Base-by-base conservation (phyloP, 2,113 vertebrate species). In the Sigmodon hispidus region DNA sequence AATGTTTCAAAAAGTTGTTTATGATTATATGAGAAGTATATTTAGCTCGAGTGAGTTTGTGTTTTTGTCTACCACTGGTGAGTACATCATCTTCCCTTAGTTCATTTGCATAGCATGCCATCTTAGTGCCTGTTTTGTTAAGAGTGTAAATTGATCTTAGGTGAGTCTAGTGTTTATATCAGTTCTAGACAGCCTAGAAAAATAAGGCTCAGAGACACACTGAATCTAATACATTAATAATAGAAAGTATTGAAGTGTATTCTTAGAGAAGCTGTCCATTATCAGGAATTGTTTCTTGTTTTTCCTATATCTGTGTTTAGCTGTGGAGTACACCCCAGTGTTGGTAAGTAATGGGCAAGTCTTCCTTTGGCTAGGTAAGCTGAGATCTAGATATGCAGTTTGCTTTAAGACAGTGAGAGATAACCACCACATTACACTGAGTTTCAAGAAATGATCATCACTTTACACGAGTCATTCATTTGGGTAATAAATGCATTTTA, bases 281-380 rank as follows among this genome's bases (percentile, higher is more conserved):
- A 83, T 63, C 70, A 90, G 94, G 91, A 96, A 94, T 72, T 95
- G 95, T 95, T 94, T 94, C 94, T 94, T 95, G 94, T 83, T 96
- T 92, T 92, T 72, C 95, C 88, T 97, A 93, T 94, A 94, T 90
- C 95, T 96, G 77, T 95, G 89, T 94, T 61, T 92, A 94, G 90
- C 96, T 95, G 69, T 96, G 97, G 83, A 94, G 72, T 93, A 89
- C 59, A 92, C 36, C 63, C 90, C 80, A 96, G 87, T 92, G 92
- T 92, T 97, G 88, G 77, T 76, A 86, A 90, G 90, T 95, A 93
- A 91, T 84, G 87, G 80, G 95, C 61, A 94, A 87, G 93, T 81
- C 96, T 50, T 89, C 92, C 90, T 76, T 87, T 61, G 76, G 91
- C 95, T 95, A 84, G 67, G 81, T 91, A 79, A 95, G 79, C 94